Evolutionary conservation across 2,113 vertebrate species (phyloP), one percentile per base, ranked within the genome.

Genomic region (Uropsilus gracilis): DNA sequence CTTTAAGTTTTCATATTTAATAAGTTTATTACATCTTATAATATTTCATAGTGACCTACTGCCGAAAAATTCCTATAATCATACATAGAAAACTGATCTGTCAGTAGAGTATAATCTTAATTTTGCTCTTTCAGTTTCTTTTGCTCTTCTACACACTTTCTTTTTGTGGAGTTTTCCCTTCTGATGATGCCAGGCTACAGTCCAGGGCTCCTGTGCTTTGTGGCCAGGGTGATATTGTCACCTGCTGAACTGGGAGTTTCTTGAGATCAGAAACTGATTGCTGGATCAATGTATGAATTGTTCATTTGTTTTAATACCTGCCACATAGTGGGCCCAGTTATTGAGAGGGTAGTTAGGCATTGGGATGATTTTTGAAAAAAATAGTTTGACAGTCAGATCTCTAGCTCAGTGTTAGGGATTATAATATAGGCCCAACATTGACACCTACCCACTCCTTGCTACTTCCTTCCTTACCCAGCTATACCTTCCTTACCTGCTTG

Each of bases 21-120:
- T 84, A 55, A 89, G 91, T 86, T 57, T 55, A 8, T 61, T 42
- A 57, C 69, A 64, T 76, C 78, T 91, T 76, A 93, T 50, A 76
- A 53, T 91, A 96, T 64, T 94, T 92, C 78, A 72, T 59, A 95
- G 80, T 63, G 97, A 69, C 97, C 95, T 96, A 89, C 46, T 97
- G 42, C 34, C 94, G 94, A 94, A 97, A 97, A 97, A 96, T 95
- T 97, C 89, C 88, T 94, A 3, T 83, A 78, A 53, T 46, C 84
- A 53, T 83, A 96, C 30, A 85, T 46, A 94, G 59, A 95, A 55
- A 71, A 95, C 55, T 88, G 93, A 34, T 69, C 55, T 77, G 50
- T 28, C 95, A 94, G 18, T 39, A 96, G 92, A 96, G 95, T 48
- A 68, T 87, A 94, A 14, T 71, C 96, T 92, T 95, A 81, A 94